Base-by-base conservation (phyloP, 2,888 invertebrate genomes). In the Leptinotarsa tumamoca region DNA sequence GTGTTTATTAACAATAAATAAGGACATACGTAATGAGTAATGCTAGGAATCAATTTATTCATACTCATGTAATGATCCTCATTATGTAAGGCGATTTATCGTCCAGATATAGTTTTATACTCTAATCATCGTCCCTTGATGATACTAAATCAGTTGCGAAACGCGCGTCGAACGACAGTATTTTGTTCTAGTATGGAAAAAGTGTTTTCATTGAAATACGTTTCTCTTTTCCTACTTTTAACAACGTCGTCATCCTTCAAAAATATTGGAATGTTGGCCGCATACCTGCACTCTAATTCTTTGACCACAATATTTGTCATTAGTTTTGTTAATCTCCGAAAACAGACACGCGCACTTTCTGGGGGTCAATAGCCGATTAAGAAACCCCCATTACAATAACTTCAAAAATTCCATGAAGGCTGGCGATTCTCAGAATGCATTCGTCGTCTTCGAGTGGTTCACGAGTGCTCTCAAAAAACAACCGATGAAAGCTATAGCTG, bases 351-450 rank as follows among this genome's bases (percentile, higher is more conserved):
- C 68, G 69, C 72, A 54, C 72, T 56, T 68, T 75, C 18, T 71
- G 58, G 50, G 63, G 75, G 61, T 75, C 75, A 69, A 49, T 33
- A 68, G 52, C 75, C 75, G 75, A 75, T 75, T 75, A 72, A 69
- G 72, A 75, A 72, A 75, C 69, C 68, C 75, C 61, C 75, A 75
- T 72, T 68, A 68, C 71, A 71, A 68, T 58, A 74, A 33, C 51
- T 67, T 21, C 67, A 74, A 68, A 56, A 56, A 56, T 56, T 56
- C 69, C 33, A 21, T 56, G 56, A 69, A 69, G 69, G 67, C 74
- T 33, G 56, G 49, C 58, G 27, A 72, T 75, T 72, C 75, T 72
- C 52, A 68, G 75, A 72, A 75, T 14, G 68, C 71, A 68, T 75
- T 75, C 69, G 69, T 33, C 58, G 43, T n/a, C 33, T 69, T 69